Evolutionary conservation across 2,113 vertebrate species (phyloP).

Genomic region (Andinoacara biseriatus): DNA sequence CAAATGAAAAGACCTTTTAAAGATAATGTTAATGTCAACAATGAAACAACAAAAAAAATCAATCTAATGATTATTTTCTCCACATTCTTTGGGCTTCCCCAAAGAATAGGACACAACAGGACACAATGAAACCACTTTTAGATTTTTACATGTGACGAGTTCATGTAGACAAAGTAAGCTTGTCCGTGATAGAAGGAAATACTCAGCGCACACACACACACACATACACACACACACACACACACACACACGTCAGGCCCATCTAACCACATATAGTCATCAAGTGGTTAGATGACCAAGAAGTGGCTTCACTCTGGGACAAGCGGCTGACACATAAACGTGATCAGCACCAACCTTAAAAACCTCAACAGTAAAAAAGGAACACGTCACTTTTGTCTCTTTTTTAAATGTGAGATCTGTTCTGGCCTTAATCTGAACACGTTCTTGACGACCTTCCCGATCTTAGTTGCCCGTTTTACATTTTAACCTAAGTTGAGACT

Average conservation of each 20-base stretch:
- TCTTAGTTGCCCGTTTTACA: neutral
- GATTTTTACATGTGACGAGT: too few species aligned
- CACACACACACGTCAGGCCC: neutral
- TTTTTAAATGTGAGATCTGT: rapidly evolving
- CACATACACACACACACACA: too few species aligned
- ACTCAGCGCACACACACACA: neutral
- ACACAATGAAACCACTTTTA: too few species aligned
- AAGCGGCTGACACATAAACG: neutral
- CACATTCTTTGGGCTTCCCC: rapidly evolving
- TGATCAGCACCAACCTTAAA: neutral
- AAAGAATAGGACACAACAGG: too few species aligned
- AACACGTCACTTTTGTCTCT: neutral
- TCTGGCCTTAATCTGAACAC: neutral
- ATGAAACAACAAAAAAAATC: rapidly evolving
- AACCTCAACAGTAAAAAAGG: rapidly evolving
- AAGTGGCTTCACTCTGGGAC: too few species aligned
- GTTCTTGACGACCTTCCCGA: rapidly evolving
- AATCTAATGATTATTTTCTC: neutral
- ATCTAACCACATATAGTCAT: neutral
- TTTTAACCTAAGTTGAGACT: rapidly evolving
- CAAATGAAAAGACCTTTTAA: neutral
- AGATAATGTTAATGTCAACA: neutral
- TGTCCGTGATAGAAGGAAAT: neutral
- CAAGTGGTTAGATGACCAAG: neutral
- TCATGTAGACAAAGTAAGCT: neutral